Percentiles rank a stretch among this genome's conserved stretches.
phyloP scores from a whole-genome alignment of 2,888 invertebrate genomes.

The Xylota sylvarum region DNA sequence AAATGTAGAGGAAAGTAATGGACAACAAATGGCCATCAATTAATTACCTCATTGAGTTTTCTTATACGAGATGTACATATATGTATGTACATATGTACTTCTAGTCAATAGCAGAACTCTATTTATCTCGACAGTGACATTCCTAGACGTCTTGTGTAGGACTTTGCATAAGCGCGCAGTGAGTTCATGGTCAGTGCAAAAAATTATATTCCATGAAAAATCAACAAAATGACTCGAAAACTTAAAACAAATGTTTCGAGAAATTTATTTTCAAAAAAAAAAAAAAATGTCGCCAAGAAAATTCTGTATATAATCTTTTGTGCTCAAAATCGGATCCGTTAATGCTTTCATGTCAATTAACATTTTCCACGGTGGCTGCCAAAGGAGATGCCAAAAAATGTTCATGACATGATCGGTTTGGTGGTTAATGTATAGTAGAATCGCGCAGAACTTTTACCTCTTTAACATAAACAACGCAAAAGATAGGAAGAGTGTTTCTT shows the following conservation, averaged over 20 bases:
- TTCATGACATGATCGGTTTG: slow-evolving; percentile 24
- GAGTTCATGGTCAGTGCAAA: slow-evolving; percentile 3
- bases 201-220: slow-evolving; percentile 3
- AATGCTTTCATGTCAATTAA: slow-evolving; percentile 43
- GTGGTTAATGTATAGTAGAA: slow-evolving; percentile 10
- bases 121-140: not conserved
- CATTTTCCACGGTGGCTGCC: slow-evolving; percentile 57
- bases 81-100: not conserved
- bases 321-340: not conserved
- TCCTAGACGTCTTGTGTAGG: not conserved
- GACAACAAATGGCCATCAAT: slow-evolving; percentile 31
- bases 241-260: too few relatives aligned
- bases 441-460: slow-evolving; percentile 28
- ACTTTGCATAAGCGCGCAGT: not conserved
- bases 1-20: slow-evolving; percentile 23
- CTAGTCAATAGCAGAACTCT: not conserved
- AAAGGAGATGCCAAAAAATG: slow-evolving; percentile 36
- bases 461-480: slow-evolving; percentile 31
- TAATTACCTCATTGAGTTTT: slow-evolving; percentile 24
- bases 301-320: not conserved
- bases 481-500: not conserved
- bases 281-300: slow-evolving; percentile 1
- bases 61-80: not conserved
- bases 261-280: slow-evolving; percentile 4
- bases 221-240: not conserved